phyloP scores from a whole-genome alignment of 2,113 vertebrate genomes.

The Mungos mungo region DNA sequence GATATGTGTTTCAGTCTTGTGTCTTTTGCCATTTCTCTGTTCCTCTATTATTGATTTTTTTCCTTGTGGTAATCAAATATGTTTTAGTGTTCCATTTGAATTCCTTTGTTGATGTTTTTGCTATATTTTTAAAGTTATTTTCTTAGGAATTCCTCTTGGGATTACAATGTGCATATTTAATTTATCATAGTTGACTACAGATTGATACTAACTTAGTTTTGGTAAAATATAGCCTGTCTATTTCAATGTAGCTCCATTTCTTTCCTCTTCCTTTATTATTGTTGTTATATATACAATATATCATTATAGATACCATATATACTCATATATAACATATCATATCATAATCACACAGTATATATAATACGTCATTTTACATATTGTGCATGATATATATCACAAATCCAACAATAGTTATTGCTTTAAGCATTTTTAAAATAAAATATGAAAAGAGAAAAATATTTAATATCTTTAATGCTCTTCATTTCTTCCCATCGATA shows the following conservation, averaged over 20 bases:
- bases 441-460: neutral
- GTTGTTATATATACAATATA: neutral
- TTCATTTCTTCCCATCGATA: neutral
- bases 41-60: neutral
- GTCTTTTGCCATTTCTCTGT: neutral
- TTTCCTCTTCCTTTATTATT: neutral
- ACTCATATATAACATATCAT: neutral
- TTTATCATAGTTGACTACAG: constrained; percentile 32
- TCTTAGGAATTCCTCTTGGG: neutral
- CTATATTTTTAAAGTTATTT: neutral
- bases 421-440: neutral
- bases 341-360: neutral
- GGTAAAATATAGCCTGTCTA: neutral
- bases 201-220: constrained; percentile 10
- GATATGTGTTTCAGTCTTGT: neutral
- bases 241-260: neutral
- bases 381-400: neutral
- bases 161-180: constrained; percentile 25
- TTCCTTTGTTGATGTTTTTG: neutral
- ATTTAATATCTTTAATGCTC: neutral
- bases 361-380: neutral
- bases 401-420: neutral
- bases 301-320: neutral
- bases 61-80: neutral
- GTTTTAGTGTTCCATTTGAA: constrained; percentile 16